Evolutionary conservation across 2,888 invertebrate genomes (phyloP), one percentile per base, ranked within the genome.

Genomic region (Sceliomorpha sp.): DNA sequence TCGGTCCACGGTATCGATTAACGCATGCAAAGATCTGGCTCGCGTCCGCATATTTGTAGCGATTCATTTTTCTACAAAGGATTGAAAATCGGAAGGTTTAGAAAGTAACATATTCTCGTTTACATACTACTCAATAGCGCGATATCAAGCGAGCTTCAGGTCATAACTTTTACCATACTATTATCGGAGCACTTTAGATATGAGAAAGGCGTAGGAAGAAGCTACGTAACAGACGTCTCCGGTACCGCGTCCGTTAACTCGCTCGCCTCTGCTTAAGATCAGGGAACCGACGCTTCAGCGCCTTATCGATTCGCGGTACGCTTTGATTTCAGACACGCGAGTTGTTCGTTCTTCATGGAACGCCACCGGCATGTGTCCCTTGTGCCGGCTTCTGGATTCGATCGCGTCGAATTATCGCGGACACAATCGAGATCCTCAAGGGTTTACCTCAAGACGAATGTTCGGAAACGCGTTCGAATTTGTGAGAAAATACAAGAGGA

Each of bases 281-380:
- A 58, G 34, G 47, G 50, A 34, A 32, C 44, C 37, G 39, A 37
- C 17, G 34, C 37, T 60, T 70, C 56, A 42, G 34, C 60, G 59
- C 42, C 70, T 77, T 79, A 82, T 82, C 81, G 79, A 82, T 81
- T 75, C 55, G 75, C 73, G 75, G 79, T 68, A 40, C 69, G 73
- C 80, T 80, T 77, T 78, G 80, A 80, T 80, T 77, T 73, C 73
- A 74, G 72, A 74, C 74, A 68, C 55, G 62, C 60, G 72, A 80
- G 76, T 76, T 77, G 82, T 81, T 72, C 74, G 75, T 68, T 75
- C 78, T 76, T 76, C 79, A 76, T 50, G 68, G 74, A 77, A 80
- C 75, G 78, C 20, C 77, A 78, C 51, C 32, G 60, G 60, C 50
- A 60, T 67, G 50, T 60, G 42, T n/a, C 31, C 44, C 37, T 37